Evolutionary conservation across 2,888 invertebrate genomes (phyloP), one percentile per base, ranked within the genome.

Genomic region (Agrotis segetum): DNA sequence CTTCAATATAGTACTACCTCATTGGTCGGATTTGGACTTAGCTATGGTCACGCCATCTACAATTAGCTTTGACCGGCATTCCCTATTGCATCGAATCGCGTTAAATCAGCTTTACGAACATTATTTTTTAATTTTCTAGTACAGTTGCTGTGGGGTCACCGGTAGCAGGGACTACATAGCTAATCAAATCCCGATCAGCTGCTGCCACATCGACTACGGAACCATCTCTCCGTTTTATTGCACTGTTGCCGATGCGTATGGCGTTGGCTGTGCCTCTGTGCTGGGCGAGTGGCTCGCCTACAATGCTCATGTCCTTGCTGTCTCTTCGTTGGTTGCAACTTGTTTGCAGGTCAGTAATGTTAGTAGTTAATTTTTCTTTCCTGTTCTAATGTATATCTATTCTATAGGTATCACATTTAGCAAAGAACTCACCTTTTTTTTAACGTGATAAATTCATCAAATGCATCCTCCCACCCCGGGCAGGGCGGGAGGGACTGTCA

Each of bases 101-200:
- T 34, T 5, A 34, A 5, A 34, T 3, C 29, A 5, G 0, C 29
- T 6, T 34, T 34, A 34, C 34, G 34, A 34, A 34, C 34, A 29
- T 29, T 3, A 55, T 11, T n/a, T 34, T 34, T 55, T 14, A 19
- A 49, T 67, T 7, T 55, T 71, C 85, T 82, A 98, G 97, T 97
- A 97, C 79, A 64, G 95, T 47, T 98, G 98, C 90, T 98, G 98
- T 86, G 98, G 98, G 4, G 96, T 97, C 1, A 72, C 83, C 0
- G 95, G 92, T 29, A 94, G 92, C 4, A 84, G 84, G 1, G 97
- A 98, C 85, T 98, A 97, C 97, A 44, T 63, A 0, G 69, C 79
- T 0, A 87, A 80, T 62, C 87, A 87, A 40, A 87, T 97, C 19
- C 97, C 97, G 0, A 81, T 97, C n/a, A 97, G 97, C 49, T 98